phyloP scores from a whole-genome alignment of 2,113 vertebrate genomes.

The Henicopernis longicauda region DNA sequence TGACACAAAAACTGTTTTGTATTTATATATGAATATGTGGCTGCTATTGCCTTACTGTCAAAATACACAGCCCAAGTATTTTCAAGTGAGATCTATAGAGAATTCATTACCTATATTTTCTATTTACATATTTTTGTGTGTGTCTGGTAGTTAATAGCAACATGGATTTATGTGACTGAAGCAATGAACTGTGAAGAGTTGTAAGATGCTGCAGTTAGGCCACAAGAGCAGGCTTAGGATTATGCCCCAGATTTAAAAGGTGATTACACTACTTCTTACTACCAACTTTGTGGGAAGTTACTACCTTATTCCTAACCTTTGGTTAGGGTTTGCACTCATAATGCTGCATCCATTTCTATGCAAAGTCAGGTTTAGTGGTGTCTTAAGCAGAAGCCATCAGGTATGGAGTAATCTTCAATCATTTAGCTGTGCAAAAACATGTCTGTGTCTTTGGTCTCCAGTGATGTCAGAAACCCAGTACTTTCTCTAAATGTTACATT shows the following conservation, averaged over 20 bases:
- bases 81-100: not conserved
- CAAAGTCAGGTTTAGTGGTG: not conserved
- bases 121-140: not conserved
- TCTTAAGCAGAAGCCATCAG: not conserved
- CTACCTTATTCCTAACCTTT: not conserved
- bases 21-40: not conserved
- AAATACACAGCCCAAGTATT: not conserved
- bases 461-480: not conserved
- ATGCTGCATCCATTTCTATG: not conserved
- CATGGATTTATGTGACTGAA: not conserved
- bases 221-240: not conserved
- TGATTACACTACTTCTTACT: not conserved
- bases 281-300: not conserved
- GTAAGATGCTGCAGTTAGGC: not conserved
- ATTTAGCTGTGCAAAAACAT: not conserved
- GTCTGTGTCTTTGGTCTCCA: not conserved
- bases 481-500: not conserved
- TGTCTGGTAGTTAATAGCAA: not conserved
- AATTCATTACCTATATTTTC: not conserved
- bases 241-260: not conserved
- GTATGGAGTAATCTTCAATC: not conserved
- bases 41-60: not conserved
- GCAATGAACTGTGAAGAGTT: not conserved
- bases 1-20: not conserved
- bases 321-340: not conserved